A percentile compares a stretch with the other conserved stretches of the same genome.
Conservation (phyloP, 2,888 invertebrate genomes). For the Salpingus planirostris region DNA sequence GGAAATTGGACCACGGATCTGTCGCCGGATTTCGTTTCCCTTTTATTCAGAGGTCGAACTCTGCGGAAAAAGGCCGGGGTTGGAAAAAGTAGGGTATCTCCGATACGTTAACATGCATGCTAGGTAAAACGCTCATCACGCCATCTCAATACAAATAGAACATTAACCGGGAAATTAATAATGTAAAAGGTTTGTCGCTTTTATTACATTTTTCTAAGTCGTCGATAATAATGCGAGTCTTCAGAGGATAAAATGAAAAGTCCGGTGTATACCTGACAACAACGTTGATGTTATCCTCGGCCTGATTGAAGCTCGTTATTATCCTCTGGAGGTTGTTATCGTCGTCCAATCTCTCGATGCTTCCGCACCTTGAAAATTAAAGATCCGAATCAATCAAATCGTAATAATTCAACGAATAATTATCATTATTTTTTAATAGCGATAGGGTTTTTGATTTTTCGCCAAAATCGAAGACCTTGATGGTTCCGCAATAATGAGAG, state of each 20-base stretch:
- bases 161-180: no score
- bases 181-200: no score
- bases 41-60: conserved; percentile 71
- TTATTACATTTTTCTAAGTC: no score
- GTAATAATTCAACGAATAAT: not conserved
- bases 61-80: conserved; percentile 40
- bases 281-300: conserved; percentile 82
- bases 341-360: conserved; percentile 43
- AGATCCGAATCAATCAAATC: not conserved
- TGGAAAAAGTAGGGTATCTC: no score
- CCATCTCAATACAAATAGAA: no score
- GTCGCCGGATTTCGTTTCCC: conserved; percentile 63
- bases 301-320: conserved; percentile 45
- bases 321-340: conserved; percentile 41
- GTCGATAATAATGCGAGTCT: no score
- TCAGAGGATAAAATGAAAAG: no score
- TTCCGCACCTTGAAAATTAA: conserved; percentile 38
- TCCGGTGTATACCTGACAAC: conserved; percentile 55
- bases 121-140: no score
- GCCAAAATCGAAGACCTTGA: no score
- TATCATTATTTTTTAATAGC: not conserved
- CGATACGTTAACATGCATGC: no score
- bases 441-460: no score
- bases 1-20: conserved; percentile 71
- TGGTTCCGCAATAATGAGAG: no score